phyloP scores from a whole-genome alignment of 2,888 invertebrate species.

The Hypena proboscidalis region DNA sequence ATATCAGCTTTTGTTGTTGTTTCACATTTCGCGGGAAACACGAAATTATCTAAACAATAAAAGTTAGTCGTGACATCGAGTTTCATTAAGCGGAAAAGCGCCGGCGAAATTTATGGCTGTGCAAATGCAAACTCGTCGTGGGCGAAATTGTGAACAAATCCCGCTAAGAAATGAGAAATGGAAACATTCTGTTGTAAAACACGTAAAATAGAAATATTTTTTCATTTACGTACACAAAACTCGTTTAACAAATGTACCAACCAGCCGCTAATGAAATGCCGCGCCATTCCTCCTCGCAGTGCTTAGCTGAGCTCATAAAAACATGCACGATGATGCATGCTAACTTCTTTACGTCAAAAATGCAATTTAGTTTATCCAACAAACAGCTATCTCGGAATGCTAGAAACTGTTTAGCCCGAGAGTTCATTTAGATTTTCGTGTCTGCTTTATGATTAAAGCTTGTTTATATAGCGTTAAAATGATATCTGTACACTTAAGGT shows the following conservation, averaged over 20 bases:
- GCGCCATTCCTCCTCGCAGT: no score
- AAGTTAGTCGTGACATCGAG: constrained; percentile 61
- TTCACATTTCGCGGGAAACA: constrained; percentile 39
- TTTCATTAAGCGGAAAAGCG: constrained; percentile 69
- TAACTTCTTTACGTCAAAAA: background rate
- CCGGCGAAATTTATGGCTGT: constrained; percentile 61
- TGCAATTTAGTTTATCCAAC: background rate
- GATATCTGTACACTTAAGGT: no score
- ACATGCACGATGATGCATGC: background rate
- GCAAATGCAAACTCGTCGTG: constrained; percentile 63
- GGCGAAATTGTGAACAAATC: constrained; percentile 68
- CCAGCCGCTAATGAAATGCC: constrained; percentile 9
- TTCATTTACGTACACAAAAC: constrained; percentile 46
- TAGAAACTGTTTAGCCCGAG: no score
- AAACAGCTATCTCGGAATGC: no score
- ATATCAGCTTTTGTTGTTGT: constrained; percentile 30
- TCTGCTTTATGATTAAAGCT: no score
- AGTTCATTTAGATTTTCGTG: no score
- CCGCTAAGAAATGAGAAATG: constrained; percentile 58
- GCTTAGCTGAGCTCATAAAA: background rate
- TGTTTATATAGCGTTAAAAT: no score
- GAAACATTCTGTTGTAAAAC: constrained; percentile 60
- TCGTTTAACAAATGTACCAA: constrained; percentile 20
- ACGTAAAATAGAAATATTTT: constrained; percentile 56
- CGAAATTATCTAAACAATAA: constrained; percentile 54